Evolutionary conservation across 2,797 vertebrate genomes (phyloP), one percentile per base, ranked within the genome.

Genomic region (Sebastes dallii): DNA sequence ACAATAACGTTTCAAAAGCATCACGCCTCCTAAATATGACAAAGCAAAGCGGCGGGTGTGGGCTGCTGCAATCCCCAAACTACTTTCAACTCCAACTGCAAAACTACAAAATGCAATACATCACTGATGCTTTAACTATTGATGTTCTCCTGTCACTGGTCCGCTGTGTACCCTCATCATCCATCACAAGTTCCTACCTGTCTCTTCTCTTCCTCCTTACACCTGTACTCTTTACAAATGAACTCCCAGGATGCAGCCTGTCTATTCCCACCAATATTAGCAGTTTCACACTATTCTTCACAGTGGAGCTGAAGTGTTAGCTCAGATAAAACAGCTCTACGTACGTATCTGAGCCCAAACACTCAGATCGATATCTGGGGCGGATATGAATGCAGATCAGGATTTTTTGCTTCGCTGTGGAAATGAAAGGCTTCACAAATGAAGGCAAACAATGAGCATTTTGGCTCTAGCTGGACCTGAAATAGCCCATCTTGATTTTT

Each of bases 191-290:
- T 78, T 88, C 77, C 75, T 82, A 78, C 86, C 89, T 81, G 89
- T 87, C 93, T 92, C 86, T 68, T 66, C 74, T 84, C 83, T 58
- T 77, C 75, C 81, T 77, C 71, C 85, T 87, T 81, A 84, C 89
- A 93, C 90, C 93, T 92, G 90, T 72, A 88, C 89, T 84, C 88
- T 77, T 84, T 88, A 92, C 91, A 94, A 94, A 94, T 92, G 89
- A 93, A 91, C 77, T 93, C 94, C 94, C 92, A 86, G 52, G 91
- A 84, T 87, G 84, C 83, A 69, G 42, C 62, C 87, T 75, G 88
- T 91, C 92, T 82, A 75, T 89, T 83, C 78, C 60, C 64, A 34
- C 83, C 68, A 24, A 80, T 66, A 89, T 87, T 77, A 84, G 81
- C 67, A 60, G 22, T 73, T 89, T 79, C 68, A 27, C 77, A 73